These are phyloP conservation scores for Hyalella azteca DNA, from an alignment of 2,888 invertebrate genomes.

Conservation along the genomic window DNA sequence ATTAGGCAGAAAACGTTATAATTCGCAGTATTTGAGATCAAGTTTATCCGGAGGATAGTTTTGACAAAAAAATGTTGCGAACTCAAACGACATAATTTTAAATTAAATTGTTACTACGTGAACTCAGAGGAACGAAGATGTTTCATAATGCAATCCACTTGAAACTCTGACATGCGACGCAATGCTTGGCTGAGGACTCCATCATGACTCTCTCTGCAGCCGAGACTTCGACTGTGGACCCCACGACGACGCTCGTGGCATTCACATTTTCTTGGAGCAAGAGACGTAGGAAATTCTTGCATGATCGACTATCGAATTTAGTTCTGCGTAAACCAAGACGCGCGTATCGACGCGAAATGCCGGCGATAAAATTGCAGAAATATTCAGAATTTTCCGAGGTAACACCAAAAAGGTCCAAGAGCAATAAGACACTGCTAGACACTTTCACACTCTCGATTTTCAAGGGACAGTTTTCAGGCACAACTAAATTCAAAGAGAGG, in stretches of 20 bases:
- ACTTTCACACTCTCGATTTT: neutral
- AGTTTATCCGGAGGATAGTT: too few species aligned
- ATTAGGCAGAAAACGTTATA: too few species aligned
- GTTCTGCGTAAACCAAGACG: neutral
- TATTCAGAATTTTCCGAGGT: neutral
- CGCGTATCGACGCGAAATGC: neutral
- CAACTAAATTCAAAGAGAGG: neutral
- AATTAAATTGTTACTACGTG: too few species aligned
- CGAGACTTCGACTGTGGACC: neutral
- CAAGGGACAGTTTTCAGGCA: neutral
- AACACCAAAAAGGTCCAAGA: neutral
- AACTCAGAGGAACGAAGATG: too few species aligned
- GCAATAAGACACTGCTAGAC: neutral
- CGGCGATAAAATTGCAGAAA: neutral
- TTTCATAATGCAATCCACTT: neutral
- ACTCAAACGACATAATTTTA: too few species aligned
- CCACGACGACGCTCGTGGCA: neutral
- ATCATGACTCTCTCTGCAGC: neutral
- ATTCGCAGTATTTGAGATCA: too few species aligned
- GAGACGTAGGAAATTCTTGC: neutral
- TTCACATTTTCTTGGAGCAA: constrained; percentile 1
- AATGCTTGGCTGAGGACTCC: neutral
- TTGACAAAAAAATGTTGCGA: too few species aligned
- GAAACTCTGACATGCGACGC: neutral
- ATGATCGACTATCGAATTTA: neutral